phyloP scores from a whole-genome alignment of 2,113 vertebrate species.

The Microcebus ravelobensis region DNA sequence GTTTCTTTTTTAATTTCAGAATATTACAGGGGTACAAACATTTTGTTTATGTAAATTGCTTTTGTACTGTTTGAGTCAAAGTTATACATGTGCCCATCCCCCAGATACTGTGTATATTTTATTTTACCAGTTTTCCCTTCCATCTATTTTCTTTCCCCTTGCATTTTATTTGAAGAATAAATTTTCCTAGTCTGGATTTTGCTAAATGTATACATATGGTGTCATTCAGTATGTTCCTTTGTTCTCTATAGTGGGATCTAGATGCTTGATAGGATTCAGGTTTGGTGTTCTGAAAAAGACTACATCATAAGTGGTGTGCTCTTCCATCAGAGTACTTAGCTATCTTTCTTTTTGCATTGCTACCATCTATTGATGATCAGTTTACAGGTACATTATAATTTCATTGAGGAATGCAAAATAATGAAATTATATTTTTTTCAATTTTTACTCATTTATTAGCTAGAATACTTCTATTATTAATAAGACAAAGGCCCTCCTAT shows the following conservation, averaged over 20 bases:
- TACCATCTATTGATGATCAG: neutral
- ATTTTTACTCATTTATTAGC: neutral
- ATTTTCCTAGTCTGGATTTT: slow-evolving; percentile 12
- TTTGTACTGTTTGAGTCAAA: no score
- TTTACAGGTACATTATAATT: neutral
- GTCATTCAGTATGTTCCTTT: neutral
- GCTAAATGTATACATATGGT: neutral
- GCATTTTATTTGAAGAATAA: slow-evolving; percentile 20
- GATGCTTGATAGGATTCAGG: neutral
- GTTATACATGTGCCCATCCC: no score
- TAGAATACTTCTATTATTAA: neutral
- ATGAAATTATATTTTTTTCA: neutral
- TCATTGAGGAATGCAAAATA: slow-evolving; percentile 2
- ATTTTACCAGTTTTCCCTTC: neutral
- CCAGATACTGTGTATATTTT: neutral
- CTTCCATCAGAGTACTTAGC: neutral
- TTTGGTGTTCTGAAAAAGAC: neutral
- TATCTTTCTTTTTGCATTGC: neutral
- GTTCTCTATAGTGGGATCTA: neutral
- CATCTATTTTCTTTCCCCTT: neutral
- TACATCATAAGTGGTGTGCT: neutral
- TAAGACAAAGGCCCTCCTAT: neutral
- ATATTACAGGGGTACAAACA: no score
- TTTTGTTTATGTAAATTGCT: no score
- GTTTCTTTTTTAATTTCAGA: no score